Evolutionary conservation across 2,113 vertebrate genomes (phyloP).

Genomic region (Typhlomys cinereus): DNA sequence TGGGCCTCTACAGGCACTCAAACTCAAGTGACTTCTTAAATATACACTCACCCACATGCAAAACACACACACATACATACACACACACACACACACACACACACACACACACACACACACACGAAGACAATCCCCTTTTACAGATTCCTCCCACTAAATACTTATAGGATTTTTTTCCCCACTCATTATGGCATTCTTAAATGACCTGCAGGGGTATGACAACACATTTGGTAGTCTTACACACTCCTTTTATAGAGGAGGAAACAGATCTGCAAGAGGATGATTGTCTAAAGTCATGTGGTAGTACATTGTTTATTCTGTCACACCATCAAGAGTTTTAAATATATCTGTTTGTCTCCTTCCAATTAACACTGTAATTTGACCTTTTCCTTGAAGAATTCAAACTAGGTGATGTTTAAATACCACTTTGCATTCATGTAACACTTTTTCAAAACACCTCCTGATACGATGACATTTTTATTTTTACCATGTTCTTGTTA

Average conservation of each 20-base stretch:
- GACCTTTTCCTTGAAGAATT: conserved; percentile 22
- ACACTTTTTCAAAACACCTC: conserved; percentile 47
- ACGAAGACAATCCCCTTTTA: conserved; percentile 10
- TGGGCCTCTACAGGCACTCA: too few species aligned
- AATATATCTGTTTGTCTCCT: conserved; percentile 1
- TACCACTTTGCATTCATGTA: conserved; percentile 47
- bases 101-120: too few species aligned
- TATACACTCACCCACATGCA: too few species aligned
- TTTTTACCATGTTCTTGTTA: conserved; percentile 57
- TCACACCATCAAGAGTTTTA: background rate
- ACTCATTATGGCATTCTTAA: background rate
- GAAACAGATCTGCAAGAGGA: background rate
- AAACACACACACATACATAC: too few species aligned
- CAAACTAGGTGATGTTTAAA: conserved; percentile 47
- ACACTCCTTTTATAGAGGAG: conserved; percentile 6
- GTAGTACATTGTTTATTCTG: background rate
- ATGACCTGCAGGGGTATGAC: background rate
- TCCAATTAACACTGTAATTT: conserved; percentile 54
- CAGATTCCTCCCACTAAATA: background rate
- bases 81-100: too few species aligned
- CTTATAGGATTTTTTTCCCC: background rate
- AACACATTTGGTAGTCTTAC: background rate
- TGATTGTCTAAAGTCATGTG: background rate
- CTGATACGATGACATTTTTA: conserved; percentile 52
- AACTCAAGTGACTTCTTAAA: too few species aligned